Conservation (phyloP, 2,113 vertebrate genomes). For the Spizaetus ornatus region DNA sequence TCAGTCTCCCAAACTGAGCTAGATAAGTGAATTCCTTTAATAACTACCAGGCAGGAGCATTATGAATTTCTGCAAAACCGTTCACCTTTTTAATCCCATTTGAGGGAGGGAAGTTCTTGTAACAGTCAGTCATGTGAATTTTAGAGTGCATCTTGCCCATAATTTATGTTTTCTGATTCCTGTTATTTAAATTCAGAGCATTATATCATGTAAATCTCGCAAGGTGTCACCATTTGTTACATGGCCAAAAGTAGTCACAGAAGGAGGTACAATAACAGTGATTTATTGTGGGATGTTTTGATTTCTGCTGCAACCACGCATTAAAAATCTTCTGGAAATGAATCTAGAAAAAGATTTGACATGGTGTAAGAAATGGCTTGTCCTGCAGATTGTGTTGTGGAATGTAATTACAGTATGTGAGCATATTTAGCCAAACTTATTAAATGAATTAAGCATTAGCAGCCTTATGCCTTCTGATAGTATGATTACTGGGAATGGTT, state of each 20-base stretch:
- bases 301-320: slow-evolving; percentile 40
- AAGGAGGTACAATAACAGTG: slow-evolving; percentile 42
- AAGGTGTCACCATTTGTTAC: slow-evolving; percentile 44
- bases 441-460: slow-evolving; percentile 46
- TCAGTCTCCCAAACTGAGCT: neutral
- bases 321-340: slow-evolving; percentile 57
- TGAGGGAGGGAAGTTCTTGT: slow-evolving; percentile 13
- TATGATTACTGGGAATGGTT: slow-evolving; percentile 35
- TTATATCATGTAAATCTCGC: slow-evolving; percentile 25
- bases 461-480: slow-evolving; percentile 38
- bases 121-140: slow-evolving; percentile 47
- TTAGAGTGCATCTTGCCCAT: slow-evolving; percentile 16
- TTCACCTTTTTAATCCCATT: slow-evolving; percentile 45
- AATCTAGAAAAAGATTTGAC: slow-evolving; percentile 43
- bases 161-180: slow-evolving; percentile 6
- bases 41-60: neutral
- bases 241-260: slow-evolving; percentile 46
- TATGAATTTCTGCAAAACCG: slow-evolving; percentile 18
- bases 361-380: neutral
- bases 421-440: slow-evolving; percentile 33
- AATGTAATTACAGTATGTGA: slow-evolving; percentile 33
- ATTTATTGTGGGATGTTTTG: slow-evolving; percentile 34
- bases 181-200: slow-evolving; percentile 53
- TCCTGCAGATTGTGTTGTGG: slow-evolving; percentile 34
- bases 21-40: slow-evolving; percentile 21